Conservation (phyloP, 2,797 vertebrate species). For the Etheostoma perlongum region DNA sequence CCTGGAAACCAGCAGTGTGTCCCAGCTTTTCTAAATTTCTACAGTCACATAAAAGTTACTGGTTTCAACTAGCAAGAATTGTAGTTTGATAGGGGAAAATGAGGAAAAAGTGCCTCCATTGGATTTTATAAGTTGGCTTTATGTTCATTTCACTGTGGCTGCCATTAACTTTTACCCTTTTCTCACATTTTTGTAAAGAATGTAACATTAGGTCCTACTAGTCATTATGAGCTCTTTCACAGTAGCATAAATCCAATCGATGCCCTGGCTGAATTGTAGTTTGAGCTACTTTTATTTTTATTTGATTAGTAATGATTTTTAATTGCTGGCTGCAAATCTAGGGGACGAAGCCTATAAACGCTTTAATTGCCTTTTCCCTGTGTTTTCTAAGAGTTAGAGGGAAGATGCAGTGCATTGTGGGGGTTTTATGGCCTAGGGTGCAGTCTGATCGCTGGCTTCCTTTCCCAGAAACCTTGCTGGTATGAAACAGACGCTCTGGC, state of each 20-base stretch:
- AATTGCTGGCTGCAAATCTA: slow-evolving; percentile 83
- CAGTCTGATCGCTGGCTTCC: slow-evolving; percentile 71
- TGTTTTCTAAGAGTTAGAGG: slow-evolving; percentile 80
- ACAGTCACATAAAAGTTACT: slow-evolving; percentile 51
- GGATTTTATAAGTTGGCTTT: slow-evolving; percentile 63
- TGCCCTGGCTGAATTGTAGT: slow-evolving; percentile 69
- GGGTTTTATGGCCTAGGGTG: slow-evolving; percentile 72
- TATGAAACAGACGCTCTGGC: slow-evolving; percentile 69
- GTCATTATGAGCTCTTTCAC: slow-evolving; percentile 72
- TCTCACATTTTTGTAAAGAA: slow-evolving; percentile 67
- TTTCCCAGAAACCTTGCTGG: slow-evolving; percentile 74
- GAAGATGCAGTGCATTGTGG: slow-evolving; percentile 66
- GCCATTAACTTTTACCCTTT: slow-evolving; percentile 68
- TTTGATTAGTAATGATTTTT: slow-evolving; percentile 88
- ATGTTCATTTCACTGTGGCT: slow-evolving; percentile 53
- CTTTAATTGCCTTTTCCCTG: slow-evolving; percentile 81
- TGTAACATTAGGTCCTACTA: slow-evolving; percentile 66
- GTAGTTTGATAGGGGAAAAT: slow-evolving; percentile 59
- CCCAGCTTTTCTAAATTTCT: slow-evolving; percentile 76
- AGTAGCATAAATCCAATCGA: slow-evolving; percentile 75
- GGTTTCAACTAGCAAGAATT: slow-evolving; percentile 49
- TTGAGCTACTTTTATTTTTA: slow-evolving; percentile 83
- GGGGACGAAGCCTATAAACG: slow-evolving; percentile 80
- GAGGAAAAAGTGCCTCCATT: slow-evolving; percentile 62
- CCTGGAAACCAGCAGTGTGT: slow-evolving; percentile 78